Evolutionary conservation across 2,888 invertebrate genomes (phyloP).

Genomic region (Drosophila testacea): DNA sequence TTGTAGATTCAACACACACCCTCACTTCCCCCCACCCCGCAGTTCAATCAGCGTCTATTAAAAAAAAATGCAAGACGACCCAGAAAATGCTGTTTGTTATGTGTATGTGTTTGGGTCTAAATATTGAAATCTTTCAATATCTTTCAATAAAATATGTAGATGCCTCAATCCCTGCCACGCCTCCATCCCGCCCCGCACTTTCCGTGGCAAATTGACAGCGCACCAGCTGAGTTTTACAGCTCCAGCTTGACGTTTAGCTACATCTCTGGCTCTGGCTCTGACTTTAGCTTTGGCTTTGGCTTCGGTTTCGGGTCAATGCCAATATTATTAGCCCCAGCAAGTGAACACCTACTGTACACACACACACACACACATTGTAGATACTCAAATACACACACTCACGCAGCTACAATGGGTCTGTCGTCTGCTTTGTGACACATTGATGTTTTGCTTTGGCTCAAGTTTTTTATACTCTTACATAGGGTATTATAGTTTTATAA

Average conservation of each 20-base stretch:
- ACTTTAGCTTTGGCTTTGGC: not conserved
- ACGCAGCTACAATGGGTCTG: conserved; percentile 35
- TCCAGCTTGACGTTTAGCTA: conserved; percentile 17
- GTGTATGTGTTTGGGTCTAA: conserved; percentile 27
- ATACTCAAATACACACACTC: conserved; percentile 12
- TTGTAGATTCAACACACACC: conserved; percentile 8
- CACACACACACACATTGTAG: too few species aligned
- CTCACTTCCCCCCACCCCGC: not conserved
- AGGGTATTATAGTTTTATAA: too few species aligned
- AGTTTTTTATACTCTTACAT: not conserved
- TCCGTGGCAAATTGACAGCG: conserved; percentile 71
- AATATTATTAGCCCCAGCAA: conserved; percentile 71
- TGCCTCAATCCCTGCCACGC: conserved; percentile 50
- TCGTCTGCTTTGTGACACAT: conserved; percentile 75
- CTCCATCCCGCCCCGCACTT: conserved; percentile 4
- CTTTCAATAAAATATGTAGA: conserved; percentile 81
- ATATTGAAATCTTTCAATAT: conserved; percentile 79
- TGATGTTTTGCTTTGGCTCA: conserved; percentile 56
- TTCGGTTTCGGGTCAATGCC: conserved; percentile 70
- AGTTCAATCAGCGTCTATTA: conserved; percentile 25
- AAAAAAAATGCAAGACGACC: conserved; percentile 19
- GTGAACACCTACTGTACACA: conserved; percentile 19
- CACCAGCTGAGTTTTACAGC: conserved; percentile 76
- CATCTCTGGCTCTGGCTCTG: not conserved
- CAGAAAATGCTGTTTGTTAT: conserved; percentile 26